Base-by-base conservation (phyloP, 2,888 invertebrate species). In the Tipula unca region DNA sequence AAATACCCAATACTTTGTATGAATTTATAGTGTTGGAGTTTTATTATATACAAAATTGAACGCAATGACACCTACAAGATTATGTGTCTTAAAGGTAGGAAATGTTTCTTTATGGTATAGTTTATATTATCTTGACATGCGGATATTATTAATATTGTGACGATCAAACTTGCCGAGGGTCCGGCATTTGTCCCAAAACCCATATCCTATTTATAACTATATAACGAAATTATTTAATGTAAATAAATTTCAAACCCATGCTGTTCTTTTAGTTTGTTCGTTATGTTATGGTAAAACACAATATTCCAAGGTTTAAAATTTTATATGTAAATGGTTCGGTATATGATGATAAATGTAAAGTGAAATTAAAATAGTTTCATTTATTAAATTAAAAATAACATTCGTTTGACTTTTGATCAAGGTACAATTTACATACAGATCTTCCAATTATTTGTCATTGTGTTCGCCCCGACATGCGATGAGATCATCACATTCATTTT, bases 361-460 rank as follows among this genome's bases (percentile, higher is more conserved):
- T 69, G 69, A 69, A 69, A 69, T 25, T 69, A 69, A 69, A 69
- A 69, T 69, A 69, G 25, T 69, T n/a, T 48, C n/a, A 48, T n/a
- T 48, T 39, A 39, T 13, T 20, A 54, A 17, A 17, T 0, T 0
- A 32, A 69, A 69, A 25, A 69, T 69, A 69, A n/a, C n/a, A n/a
- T n/a, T n/a, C n/a, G n/a, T 69, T 69, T 69, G 69, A 69, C 69
- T 69, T 69, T 69, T 69, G 69, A 69, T 69, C 69, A 10, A 69
- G 69, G 69, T 69, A 69, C 20, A 25, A 69, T 69, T 69, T 17
- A 48, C 2, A n/a, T 54, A 20, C 17, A 5, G 17, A 54, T 17
- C n/a, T n/a, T 25, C 69, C 25, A 25, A 69, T 69, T 69, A 25
- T 69, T 2, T 69, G 10, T 13, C n/a, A n/a, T n/a, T n/a, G 69